phyloP scores from a whole-genome alignment of 2,888 invertebrate species.

The Julus scandinavius region DNA sequence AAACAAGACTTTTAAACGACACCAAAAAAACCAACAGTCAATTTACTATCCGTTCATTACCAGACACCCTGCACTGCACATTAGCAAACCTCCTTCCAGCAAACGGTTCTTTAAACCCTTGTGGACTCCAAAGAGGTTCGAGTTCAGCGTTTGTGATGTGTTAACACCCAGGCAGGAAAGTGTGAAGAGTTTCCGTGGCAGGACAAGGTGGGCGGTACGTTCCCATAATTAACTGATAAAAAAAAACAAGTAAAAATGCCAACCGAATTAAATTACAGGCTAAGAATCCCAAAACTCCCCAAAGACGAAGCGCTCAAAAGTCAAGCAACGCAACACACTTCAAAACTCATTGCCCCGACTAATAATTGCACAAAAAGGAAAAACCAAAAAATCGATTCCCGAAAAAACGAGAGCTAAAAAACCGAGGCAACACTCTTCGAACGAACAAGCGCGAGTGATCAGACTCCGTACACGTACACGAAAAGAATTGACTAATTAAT shows the following conservation, averaged over 20 bases:
- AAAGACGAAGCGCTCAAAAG: conserved; percentile 31
- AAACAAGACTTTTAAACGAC: neutral
- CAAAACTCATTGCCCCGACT: neutral
- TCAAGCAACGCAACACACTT: conserved; percentile 17
- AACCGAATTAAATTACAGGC: conserved; percentile 23
- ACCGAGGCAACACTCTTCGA: conserved; percentile 40
- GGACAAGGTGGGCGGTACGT: neutral
- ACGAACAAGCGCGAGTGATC: conserved; percentile 43
- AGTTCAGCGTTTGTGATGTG: neutral
- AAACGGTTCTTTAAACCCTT: neutral
- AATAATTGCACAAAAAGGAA: conserved; percentile 28
- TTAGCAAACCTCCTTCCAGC: neutral
- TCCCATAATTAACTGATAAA: neutral
- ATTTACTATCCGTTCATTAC: neutral
- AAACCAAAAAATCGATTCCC: neutral
- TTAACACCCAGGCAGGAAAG: neutral
- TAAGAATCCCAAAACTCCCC: neutral
- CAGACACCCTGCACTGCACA: neutral
- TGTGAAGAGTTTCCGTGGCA: neutral
- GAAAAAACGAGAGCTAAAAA: neutral
- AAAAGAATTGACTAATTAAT: conserved; percentile 38
- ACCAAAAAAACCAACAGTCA: neutral
- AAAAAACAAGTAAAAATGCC: conserved; percentile 34
- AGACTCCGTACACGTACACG: conserved; percentile 37
- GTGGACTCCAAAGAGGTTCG: no score